These are phyloP conservation scores for Oreochromis spilurus DNA, from an alignment of 2,113 vertebrate genomes.

Conservation along the genomic window DNA sequence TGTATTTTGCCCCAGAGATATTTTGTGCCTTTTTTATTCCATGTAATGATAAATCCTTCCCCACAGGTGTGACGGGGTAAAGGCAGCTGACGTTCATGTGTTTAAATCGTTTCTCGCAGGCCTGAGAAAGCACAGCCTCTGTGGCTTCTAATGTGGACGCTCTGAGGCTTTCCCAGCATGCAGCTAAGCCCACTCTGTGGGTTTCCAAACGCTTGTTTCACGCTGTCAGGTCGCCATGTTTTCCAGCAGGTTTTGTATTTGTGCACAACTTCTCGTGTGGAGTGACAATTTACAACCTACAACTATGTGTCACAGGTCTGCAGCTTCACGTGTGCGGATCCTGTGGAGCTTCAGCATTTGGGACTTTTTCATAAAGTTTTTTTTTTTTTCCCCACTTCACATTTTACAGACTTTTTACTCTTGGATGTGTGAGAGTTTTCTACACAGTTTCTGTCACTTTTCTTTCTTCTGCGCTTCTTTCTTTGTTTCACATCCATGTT, in stretches of 20 bases:
- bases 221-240: neutral
- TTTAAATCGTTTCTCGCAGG: neutral
- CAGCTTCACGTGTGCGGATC: neutral
- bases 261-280: neutral
- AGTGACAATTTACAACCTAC: neutral
- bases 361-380: neutral
- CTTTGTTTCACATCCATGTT: neutral
- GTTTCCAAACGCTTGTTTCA: fast-evolving
- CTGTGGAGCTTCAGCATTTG: neutral
- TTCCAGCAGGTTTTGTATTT: fast-evolving
- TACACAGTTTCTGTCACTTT: fast-evolving
- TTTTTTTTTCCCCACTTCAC: neutral
- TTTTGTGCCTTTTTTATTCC: neutral
- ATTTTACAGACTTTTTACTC: neutral
- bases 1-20: neutral
- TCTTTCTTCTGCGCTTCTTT: neutral
- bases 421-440: fast-evolving
- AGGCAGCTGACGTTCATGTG: neutral
- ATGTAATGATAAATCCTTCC: neutral
- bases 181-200: neutral
- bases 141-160: fast-evolving
- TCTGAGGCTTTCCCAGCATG: neutral
- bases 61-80: neutral
- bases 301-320: fast-evolving
- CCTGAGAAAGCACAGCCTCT: fast-evolving